Conservation (phyloP, 1,140 invertebrate species). For the Halyomorpha halys region DNA sequence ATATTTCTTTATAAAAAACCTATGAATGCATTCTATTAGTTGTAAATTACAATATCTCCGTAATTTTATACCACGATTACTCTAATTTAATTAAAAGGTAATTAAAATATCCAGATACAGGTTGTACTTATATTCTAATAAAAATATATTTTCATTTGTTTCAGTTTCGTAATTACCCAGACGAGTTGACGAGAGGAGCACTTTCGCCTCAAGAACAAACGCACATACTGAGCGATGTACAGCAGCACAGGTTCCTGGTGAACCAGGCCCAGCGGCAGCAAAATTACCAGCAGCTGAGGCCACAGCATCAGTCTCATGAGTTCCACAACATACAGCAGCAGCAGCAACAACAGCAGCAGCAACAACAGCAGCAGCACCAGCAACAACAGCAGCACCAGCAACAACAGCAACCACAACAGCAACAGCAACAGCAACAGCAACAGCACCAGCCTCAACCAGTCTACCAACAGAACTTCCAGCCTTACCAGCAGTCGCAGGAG, state of each 20-base stretch:
- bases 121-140: no score
- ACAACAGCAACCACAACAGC: background rate
- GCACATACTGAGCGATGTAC: conserved; percentile 33
- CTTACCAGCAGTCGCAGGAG: conserved; percentile 15
- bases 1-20: no score
- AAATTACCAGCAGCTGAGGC: background rate
- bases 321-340: background rate
- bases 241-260: conserved; percentile 30
- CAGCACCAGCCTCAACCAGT: conserved; percentile 4
- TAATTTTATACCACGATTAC: no score
- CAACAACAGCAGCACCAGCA: background rate
- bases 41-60: no score
- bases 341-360: conserved; percentile 1
- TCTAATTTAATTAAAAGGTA: no score
- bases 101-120: no score
- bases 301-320: background rate
- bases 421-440: conserved; percentile 6
- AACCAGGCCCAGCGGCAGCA: conserved; percentile 6
- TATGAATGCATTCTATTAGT: no score
- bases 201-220: conserved; percentile 33
- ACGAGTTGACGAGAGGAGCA: conserved; percentile 27
- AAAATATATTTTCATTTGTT: conserved; percentile 9
- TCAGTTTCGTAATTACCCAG: conserved; percentile 28
- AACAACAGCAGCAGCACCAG: conserved; percentile 4
- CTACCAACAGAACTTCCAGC: background rate